A percentile compares a stretch with the other conserved stretches of the same genome.
phyloP scores from a whole-genome alignment of 2,888 invertebrate species.

The Therioaphis trifolii region DNA sequence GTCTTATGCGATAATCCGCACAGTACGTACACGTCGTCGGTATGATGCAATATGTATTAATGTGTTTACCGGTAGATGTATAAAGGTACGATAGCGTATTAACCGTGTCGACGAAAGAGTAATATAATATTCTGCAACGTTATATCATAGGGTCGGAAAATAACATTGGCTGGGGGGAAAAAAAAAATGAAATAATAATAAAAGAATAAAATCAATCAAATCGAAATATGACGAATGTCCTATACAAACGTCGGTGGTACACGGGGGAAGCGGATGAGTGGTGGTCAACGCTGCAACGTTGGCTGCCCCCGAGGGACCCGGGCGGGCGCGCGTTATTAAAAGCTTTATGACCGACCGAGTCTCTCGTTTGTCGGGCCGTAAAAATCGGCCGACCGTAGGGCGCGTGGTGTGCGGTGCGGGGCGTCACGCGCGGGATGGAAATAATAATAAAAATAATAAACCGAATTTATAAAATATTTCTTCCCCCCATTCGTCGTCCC shows the following conservation, averaged over 20 bases:
- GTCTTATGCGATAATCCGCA: no score
- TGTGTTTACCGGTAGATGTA: not conserved
- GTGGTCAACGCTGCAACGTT: not conserved
- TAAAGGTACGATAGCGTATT: not conserved
- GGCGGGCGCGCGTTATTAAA: conserved; percentile 60
- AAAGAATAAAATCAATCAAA: conserved; percentile 48
- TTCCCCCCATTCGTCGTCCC: not conserved
- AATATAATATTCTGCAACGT: not conserved
- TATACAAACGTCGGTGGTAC: not conserved
- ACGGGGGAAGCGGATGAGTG: no score
- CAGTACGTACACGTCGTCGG: no score
- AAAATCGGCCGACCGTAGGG: conserved; percentile 42
- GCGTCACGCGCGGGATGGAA: conserved; percentile 12
- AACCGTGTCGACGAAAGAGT: not conserved
- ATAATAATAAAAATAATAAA: conserved; percentile 61
- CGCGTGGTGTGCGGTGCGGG: not conserved
- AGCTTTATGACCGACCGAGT: conserved; percentile 60
- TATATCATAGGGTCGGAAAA: not conserved
- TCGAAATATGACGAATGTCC: conserved; percentile 49
- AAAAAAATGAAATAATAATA: not conserved
- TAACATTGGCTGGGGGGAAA: not conserved
- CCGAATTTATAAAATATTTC: conserved; percentile 59
- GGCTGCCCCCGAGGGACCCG: conserved; percentile 17
- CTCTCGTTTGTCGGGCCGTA: conserved; percentile 61
- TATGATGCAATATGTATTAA: not conserved